These are phyloP conservation scores for Clitarchus hookeri DNA, from an alignment of 2,888 invertebrate species.

Conservation along the genomic window DNA sequence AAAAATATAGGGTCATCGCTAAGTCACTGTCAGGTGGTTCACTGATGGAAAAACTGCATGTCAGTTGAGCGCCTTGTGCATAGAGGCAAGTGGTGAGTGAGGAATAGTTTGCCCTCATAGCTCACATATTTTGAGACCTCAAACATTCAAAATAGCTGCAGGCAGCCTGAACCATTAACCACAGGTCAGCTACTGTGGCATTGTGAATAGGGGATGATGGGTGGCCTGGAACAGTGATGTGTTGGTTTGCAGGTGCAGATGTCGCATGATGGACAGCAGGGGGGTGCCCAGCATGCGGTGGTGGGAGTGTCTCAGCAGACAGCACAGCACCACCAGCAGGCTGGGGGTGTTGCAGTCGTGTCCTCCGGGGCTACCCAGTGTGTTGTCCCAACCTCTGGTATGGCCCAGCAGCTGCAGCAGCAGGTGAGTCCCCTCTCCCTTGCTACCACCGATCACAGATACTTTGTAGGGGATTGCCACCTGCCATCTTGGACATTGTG, in stretches of 20 bases:
- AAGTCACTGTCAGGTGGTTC: too few species aligned
- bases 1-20: too few species aligned
- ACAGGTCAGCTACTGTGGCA: background rate
- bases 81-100: too few species aligned
- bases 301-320: conserved; percentile 30
- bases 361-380: conserved; percentile 33
- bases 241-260: background rate
- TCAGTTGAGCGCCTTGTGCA: too few species aligned
- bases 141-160: too few species aligned
- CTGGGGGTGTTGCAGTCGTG: conserved; percentile 31
- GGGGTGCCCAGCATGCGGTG: conserved; percentile 28
- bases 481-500: too few species aligned
- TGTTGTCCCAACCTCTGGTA: conserved; percentile 33
- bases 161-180: background rate
- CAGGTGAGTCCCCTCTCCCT: conserved; percentile 18
- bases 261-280: conserved; percentile 29
- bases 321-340: conserved; percentile 26
- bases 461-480: too few species aligned
- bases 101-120: too few species aligned
- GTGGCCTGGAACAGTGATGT: background rate
- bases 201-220: background rate
- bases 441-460: too few species aligned
- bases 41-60: too few species aligned
- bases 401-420: conserved; percentile 32
- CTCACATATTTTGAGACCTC: too few species aligned